These are phyloP conservation scores for Sminthopsis crassicaudata DNA, from an alignment of 2,113 vertebrate species.

Conservation along the genomic window DNA sequence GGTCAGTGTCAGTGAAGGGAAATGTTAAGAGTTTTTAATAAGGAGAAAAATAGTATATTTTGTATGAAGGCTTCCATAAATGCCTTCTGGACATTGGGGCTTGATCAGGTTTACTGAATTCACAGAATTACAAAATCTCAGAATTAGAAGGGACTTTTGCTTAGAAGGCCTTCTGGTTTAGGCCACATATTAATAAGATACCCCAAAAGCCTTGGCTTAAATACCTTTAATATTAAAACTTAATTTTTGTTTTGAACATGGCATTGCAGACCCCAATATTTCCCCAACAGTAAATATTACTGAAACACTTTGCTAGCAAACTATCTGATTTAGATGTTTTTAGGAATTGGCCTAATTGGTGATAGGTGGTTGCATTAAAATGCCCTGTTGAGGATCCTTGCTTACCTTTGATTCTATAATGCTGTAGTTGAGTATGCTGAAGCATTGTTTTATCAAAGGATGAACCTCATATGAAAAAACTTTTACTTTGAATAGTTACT, in stretches of 20 bases:
- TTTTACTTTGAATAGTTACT: constrained; percentile 54
- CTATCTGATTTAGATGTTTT: constrained; percentile 9
- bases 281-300: constrained; percentile 4
- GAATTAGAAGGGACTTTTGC: background rate
- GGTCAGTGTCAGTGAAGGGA: background rate
- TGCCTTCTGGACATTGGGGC: background rate
- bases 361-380: background rate
- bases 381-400: constrained; percentile 4
- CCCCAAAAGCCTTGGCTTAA: background rate
- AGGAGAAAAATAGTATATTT: background rate
- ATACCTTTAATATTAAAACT: background rate
- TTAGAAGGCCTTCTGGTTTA: background rate
- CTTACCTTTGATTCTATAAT: background rate
- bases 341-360: constrained; percentile 45
- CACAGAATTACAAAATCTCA: background rate
- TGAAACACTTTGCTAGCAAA: background rate
- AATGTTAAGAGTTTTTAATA: background rate
- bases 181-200: background rate
- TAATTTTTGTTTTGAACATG: constrained; percentile 12
- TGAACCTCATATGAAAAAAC: constrained; percentile 40
- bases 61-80: background rate
- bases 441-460: background rate
- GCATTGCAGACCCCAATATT: constrained; percentile 11
- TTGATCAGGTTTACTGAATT: background rate
- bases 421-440: background rate